phyloP scores from a whole-genome alignment of 2,113 vertebrate species.

The Suncus etruscus region DNA sequence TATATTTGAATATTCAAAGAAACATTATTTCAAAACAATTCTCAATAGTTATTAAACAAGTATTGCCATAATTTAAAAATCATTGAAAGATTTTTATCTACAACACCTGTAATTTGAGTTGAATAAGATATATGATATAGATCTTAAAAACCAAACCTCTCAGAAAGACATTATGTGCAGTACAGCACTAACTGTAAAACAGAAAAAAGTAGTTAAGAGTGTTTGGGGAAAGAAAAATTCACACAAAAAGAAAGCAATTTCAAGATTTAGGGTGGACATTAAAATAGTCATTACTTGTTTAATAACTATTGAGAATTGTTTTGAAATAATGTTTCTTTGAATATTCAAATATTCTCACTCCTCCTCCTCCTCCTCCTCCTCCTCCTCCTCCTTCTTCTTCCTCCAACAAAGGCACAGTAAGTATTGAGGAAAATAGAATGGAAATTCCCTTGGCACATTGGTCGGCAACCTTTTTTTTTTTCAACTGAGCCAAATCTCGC shows the following conservation, averaged over 20 bases:
- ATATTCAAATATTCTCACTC: conserved; percentile 16
- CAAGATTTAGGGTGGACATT: neutral
- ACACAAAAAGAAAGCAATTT: conserved; percentile 47
- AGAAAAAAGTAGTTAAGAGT: conserved; percentile 2
- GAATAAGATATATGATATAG: neutral
- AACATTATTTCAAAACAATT: conserved; percentile 35
- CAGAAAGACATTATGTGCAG: conserved; percentile 16
- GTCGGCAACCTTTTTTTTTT: no score
- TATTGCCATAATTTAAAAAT: conserved; percentile 39
- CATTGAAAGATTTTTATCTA: conserved; percentile 5
- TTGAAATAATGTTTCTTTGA: conserved; percentile 33
- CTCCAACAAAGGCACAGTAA: neutral
- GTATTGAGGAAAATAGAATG: no score
- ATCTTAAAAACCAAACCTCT: conserved; percentile 44
- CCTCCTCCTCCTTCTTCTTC: neutral
- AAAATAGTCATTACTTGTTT: neutral
- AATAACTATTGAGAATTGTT: neutral
- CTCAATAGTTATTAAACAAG: neutral
- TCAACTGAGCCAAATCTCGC: no score
- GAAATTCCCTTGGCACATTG: no score
- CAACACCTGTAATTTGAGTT: neutral
- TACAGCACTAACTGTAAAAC: neutral
- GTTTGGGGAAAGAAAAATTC: neutral
- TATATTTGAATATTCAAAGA: conserved; percentile 35
- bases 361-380: no score